phyloP scores from a whole-genome alignment of 1,140 invertebrate species.

The Philopotamus ludificatus region DNA sequence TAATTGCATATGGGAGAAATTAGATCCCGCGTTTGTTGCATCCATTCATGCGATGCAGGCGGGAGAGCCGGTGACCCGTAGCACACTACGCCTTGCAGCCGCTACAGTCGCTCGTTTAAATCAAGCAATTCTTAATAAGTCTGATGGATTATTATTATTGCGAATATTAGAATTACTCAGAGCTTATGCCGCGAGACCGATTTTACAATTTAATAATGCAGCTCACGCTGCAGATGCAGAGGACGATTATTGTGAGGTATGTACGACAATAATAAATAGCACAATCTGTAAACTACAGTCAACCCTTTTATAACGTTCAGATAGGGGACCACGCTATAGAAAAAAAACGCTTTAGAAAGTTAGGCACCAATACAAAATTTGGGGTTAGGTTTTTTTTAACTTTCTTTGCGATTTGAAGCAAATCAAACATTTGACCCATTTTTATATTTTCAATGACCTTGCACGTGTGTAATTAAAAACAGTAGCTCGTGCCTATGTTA shows the following conservation, averaged over 20 bases:
- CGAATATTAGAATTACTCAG: slow-evolving; percentile 12
- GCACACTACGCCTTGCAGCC: slow-evolving; percentile 27
- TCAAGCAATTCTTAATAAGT: slow-evolving; percentile 14
- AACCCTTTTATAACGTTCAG: no score
- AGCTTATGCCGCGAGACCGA: slow-evolving; percentile 7
- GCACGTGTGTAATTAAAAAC: no score
- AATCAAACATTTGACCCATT: no score
- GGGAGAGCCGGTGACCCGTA: background rate
- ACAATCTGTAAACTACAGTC: no score
- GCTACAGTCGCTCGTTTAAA: slow-evolving; percentile 21
- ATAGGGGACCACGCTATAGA: no score
- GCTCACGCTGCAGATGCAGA: slow-evolving; percentile 28
- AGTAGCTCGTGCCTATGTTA: no score
- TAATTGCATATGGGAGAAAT: slow-evolving; percentile 31
- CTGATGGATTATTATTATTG: slow-evolving; percentile 3
- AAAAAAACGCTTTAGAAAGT: no score
- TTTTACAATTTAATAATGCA: slow-evolving; percentile 22
- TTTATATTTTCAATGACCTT: no score
- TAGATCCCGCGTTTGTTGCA: slow-evolving; percentile 15
- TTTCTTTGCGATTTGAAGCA: no score
- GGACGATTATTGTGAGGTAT: slow-evolving; percentile 39
- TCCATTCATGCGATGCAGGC: slow-evolving; percentile 9
- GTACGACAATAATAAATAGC: background rate
- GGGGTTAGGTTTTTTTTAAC: no score
- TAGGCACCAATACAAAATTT: no score